A percentile compares a stretch with the other conserved stretches of the same genome.
Evolutionary conservation across 2,113 vertebrate genomes (phyloP).

Genomic region (Nibea coibor): DNA sequence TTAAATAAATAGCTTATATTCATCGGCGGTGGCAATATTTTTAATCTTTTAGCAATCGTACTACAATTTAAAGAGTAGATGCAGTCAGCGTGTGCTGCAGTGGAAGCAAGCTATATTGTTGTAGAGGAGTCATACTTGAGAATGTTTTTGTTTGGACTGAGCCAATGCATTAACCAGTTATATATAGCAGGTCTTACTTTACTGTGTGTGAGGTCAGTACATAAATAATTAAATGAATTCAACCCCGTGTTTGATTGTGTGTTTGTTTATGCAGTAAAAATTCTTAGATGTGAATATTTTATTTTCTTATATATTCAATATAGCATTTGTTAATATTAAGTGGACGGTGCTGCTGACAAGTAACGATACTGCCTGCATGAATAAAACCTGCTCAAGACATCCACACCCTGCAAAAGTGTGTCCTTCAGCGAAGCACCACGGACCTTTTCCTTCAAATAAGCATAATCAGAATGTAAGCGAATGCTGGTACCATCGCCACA

Average conservation of each 20-base stretch:
- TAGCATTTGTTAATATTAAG: neutral
- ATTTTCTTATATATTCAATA: neutral
- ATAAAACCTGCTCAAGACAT: neutral
- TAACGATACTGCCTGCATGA: no score
- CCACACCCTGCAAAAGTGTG: neutral
- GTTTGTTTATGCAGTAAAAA: neutral
- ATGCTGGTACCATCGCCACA: neutral
- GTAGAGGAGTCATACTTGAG: slow-evolving; percentile 21
- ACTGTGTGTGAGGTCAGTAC: neutral
- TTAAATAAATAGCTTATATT: slow-evolving; percentile 85
- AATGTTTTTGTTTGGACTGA: slow-evolving; percentile 1
- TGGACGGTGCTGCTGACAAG: neutral
- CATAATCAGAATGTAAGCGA: neutral
- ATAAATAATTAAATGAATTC: neutral
- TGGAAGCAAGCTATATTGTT: neutral
- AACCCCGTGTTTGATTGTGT: neutral
- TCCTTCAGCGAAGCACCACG: slow-evolving; percentile 6
- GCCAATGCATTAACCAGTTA: slow-evolving; percentile 6
- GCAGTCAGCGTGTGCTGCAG: neutral
- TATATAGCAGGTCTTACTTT: neutral
- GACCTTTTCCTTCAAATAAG: neutral
- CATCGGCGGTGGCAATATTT: slow-evolving; percentile 75
- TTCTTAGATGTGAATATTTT: no score
- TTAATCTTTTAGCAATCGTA: slow-evolving; percentile 70
- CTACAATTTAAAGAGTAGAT: slow-evolving; percentile 30